A percentile compares a stretch with the other conserved stretches of the same genome.
Evolutionary conservation across 2,113 vertebrate species (phyloP).

Genomic region (Irena cyanogastra): DNA sequence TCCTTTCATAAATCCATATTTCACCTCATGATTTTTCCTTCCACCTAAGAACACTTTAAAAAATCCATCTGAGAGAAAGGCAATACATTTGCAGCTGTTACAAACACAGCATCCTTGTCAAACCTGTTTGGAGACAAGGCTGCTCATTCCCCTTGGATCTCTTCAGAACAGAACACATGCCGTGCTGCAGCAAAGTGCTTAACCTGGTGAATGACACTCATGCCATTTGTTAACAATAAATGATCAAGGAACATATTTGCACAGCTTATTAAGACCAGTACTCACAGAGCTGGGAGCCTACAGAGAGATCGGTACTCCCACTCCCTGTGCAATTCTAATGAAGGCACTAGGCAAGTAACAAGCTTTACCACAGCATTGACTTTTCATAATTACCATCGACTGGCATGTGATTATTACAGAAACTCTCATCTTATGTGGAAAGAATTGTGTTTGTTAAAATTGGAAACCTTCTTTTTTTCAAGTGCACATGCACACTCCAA

Average conservation of each 20-base stretch:
- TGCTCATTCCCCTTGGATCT: not conserved
- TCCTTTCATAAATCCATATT: not conserved
- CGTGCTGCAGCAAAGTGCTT: not conserved
- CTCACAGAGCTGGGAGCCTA: not conserved
- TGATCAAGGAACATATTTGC: slow-evolving; percentile 9
- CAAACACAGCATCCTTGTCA: not conserved
- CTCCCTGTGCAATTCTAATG: not conserved
- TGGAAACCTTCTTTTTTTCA: not conserved
- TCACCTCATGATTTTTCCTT: not conserved
- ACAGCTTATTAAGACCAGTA: not conserved
- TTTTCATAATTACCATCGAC: not conserved
- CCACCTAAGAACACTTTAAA: not conserved
- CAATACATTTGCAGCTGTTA: not conserved
- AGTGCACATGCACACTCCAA: fast-evolving
- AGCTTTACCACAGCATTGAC: not conserved
- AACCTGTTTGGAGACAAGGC: not conserved
- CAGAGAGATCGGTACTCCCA: not conserved
- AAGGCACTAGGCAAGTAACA: not conserved
- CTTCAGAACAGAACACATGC: not conserved
- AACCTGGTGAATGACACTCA: not conserved
- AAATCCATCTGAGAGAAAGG: not conserved
- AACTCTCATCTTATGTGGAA: not conserved
- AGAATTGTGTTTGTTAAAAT: not conserved
- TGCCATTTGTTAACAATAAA: slow-evolving; percentile 18
- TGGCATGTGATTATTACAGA: not conserved